These are phyloP conservation scores for Pangasius krempfi DNA, from an alignment of 2,797 vertebrate genomes.

Conservation along the genomic window DNA sequence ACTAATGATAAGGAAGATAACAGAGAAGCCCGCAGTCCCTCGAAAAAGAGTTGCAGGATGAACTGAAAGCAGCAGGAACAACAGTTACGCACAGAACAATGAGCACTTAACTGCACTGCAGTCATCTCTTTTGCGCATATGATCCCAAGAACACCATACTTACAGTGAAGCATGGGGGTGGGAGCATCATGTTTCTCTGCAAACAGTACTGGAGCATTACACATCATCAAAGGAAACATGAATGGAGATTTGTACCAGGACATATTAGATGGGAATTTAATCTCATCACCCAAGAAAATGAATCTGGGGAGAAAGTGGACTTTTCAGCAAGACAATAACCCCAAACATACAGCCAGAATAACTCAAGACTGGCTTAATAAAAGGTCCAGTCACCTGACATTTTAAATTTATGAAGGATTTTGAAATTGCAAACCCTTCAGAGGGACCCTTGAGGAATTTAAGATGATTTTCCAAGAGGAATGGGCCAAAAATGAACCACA, in stretches of 20 bases:
- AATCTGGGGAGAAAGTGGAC: neutral
- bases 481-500: neutral
- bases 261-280: too few species aligned
- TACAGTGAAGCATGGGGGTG: neutral
- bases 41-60: too few species aligned
- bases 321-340: neutral
- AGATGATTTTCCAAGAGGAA: neutral
- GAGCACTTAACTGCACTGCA: neutral
- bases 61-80: too few species aligned
- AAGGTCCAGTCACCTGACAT: neutral
- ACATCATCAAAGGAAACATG: neutral
- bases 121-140: neutral
- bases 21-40: too few species aligned
- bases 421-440: neutral
- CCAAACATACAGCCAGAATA: neutral
- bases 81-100: too few species aligned
- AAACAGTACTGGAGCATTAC: neutral
- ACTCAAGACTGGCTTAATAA: neutral
- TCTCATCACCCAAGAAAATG: neutral
- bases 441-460: neutral
- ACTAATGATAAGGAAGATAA: too few species aligned
- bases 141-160: neutral
- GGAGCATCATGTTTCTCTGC: neutral
- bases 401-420: neutral
- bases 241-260: too few species aligned